phyloP scores from a whole-genome alignment of 2,797 vertebrate species.

The Gobio occitaniae region DNA sequence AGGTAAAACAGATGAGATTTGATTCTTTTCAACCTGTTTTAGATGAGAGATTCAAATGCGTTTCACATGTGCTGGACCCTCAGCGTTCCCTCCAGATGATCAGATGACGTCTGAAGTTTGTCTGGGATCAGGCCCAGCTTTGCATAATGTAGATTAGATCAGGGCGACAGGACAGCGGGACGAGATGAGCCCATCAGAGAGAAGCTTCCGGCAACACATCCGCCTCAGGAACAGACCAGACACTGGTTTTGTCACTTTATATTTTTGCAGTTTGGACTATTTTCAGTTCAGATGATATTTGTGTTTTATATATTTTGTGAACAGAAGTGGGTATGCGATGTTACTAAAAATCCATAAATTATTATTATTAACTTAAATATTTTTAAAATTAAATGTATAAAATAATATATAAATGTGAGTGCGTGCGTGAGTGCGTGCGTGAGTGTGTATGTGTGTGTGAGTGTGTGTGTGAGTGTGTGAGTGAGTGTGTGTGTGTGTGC shows the following conservation, averaged over 20 bases:
- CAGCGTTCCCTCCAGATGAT: slow-evolving; percentile 54
- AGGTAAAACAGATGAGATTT: slow-evolving; percentile 72
- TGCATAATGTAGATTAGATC: slow-evolving; percentile 64
- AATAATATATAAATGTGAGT: too few relatives aligned
- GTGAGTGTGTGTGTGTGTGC: too few relatives aligned
- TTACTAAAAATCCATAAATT: not conserved
- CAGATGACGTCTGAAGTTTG: slow-evolving; percentile 65
- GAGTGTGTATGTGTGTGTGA: too few relatives aligned
- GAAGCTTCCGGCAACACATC: slow-evolving; percentile 54
- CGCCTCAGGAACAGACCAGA: too few relatives aligned
- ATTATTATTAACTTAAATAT: too few relatives aligned
- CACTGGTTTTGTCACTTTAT: not conserved
- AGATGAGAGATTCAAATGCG: slow-evolving; percentile 73
- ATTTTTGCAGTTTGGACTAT: not conserved
- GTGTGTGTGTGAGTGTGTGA: too few relatives aligned
- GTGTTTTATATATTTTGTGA: not conserved
- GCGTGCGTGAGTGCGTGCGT: too few relatives aligned
- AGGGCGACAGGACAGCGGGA: slow-evolving; percentile 43
- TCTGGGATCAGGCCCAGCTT: slow-evolving; percentile 50
- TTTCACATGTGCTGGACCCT: slow-evolving; percentile 68
- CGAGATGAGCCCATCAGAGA: slow-evolving; percentile 32
- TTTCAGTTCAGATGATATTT: not conserved
- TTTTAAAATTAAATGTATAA: too few relatives aligned
- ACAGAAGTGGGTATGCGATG: not conserved
- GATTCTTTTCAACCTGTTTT: slow-evolving; percentile 65